These are phyloP conservation scores for Anas platyrhynchos DNA, from an alignment of 2,113 vertebrate species.

Conservation along the genomic window DNA sequence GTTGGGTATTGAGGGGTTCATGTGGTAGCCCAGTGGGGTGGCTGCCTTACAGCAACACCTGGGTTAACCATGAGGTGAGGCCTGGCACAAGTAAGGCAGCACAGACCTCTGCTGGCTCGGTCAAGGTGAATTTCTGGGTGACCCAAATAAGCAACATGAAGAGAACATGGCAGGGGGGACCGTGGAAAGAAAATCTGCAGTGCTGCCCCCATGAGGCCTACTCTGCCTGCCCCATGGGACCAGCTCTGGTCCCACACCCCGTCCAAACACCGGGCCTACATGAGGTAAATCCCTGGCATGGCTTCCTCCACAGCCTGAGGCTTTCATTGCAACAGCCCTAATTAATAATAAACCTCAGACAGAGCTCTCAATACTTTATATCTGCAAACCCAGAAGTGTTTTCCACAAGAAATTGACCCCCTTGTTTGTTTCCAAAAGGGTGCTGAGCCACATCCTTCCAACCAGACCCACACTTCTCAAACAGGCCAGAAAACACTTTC, in stretches of 20 bases:
- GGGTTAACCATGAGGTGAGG: background rate
- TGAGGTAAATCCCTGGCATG: background rate
- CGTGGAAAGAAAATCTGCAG: background rate
- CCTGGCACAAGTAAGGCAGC: accelerated
- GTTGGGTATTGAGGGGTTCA: background rate
- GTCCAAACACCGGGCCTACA: accelerated
- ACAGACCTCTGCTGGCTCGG: background rate
- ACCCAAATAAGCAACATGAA: background rate
- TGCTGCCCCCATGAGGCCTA: background rate
- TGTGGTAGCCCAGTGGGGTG: background rate
- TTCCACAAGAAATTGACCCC: background rate
- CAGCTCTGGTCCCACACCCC: background rate
- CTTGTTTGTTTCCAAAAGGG: background rate
- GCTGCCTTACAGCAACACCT: too few species aligned
- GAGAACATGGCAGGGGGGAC: background rate
- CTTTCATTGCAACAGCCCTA: background rate
- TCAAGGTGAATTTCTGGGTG: background rate
- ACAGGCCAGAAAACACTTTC: too few species aligned
- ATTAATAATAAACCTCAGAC: background rate
- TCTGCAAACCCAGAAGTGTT: background rate
- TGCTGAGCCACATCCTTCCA: background rate
- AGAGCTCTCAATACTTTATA: background rate
- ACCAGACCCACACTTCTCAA: background rate
- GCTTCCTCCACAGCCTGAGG: background rate
- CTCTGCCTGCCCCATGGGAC: background rate